phyloP scores from a whole-genome alignment of 2,113 vertebrate species.

The Cervus canadensis region DNA sequence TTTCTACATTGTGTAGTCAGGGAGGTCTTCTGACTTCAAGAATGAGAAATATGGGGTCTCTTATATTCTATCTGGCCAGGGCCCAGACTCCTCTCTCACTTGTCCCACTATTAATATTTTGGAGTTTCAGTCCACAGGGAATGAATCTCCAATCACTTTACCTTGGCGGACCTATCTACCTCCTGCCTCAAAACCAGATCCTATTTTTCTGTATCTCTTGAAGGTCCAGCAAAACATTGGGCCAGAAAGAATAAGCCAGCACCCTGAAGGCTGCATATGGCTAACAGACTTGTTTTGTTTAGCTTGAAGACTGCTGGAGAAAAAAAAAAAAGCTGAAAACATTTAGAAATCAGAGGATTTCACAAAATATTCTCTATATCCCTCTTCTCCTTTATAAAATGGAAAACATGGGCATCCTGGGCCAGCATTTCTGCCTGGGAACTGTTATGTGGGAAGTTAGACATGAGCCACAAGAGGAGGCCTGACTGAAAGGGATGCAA shows the following conservation, averaged over 20 bases:
- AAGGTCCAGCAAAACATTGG: not conserved
- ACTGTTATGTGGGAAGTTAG: not conserved
- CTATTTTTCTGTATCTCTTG: not conserved
- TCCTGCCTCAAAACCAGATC: not conserved
- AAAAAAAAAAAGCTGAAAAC: constrained; percentile 20
- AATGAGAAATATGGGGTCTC: not conserved
- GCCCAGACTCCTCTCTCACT: not conserved
- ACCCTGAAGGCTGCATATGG: constrained; percentile 8
- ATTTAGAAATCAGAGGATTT: constrained; percentile 40
- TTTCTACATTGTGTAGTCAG: not conserved
- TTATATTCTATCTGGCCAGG: not conserved
- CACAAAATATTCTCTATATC: not conserved
- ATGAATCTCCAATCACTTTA: not conserved
- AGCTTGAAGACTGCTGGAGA: not conserved
- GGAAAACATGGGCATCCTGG: not conserved
- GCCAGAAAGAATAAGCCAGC: not conserved
- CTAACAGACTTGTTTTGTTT: constrained; percentile 41
- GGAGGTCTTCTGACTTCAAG: not conserved
- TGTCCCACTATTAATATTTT: not conserved
- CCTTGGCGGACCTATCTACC: not conserved
- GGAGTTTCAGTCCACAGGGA: not conserved
- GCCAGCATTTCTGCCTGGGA: not conserved
- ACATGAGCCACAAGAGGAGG: not conserved
- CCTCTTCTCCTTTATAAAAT: not conserved
- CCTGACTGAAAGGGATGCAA: not conserved